Conservation (phyloP, 2,113 vertebrate species). For the Corydoras maculifer region DNA sequence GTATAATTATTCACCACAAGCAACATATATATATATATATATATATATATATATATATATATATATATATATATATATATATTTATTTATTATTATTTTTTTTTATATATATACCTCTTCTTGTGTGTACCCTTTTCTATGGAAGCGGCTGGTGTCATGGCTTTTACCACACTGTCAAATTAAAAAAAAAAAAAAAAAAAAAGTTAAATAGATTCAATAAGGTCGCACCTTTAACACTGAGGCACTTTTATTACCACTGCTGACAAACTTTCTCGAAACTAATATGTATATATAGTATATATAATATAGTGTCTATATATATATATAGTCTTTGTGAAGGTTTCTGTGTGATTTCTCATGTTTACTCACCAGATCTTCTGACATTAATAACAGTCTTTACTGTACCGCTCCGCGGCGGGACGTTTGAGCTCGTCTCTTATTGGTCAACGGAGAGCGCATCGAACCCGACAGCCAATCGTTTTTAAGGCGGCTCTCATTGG, state of each 20-base stretch:
- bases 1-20: too few species aligned
- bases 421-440: neutral
- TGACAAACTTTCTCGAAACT: too few species aligned
- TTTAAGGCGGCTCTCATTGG: conserved; percentile 13
- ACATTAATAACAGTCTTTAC: too few species aligned
- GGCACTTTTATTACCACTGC: neutral
- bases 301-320: neutral
- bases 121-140: neutral
- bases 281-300: too few species aligned
- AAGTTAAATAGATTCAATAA: neutral
- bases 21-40: too few species aligned
- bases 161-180: neutral
- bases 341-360: too few species aligned
- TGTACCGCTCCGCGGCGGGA: neutral
- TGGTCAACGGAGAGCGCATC: neutral
- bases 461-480: conserved; percentile 21
- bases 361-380: too few species aligned
- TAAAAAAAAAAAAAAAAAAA: neutral
- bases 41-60: too few species aligned
- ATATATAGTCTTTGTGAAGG: neutral
- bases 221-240: neutral
- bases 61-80: too few species aligned
- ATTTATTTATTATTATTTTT: too few species aligned
- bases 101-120: too few species aligned
- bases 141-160: neutral